These are phyloP conservation scores for Daktulosphaira vitifoliae DNA, from an alignment of 1,140 invertebrate genomes.

Conservation along the genomic window DNA sequence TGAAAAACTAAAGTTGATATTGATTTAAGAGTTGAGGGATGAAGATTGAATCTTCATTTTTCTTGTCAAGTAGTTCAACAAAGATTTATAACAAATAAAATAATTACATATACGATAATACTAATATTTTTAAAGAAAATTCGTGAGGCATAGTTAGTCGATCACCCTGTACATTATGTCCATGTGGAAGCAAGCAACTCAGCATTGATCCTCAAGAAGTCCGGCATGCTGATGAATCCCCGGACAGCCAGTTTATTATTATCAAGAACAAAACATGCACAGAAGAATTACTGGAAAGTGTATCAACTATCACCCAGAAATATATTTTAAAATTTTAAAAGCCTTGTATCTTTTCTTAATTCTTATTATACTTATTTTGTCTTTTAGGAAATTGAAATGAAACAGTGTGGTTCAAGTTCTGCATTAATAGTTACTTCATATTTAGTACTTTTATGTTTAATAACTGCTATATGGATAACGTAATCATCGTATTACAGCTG, in stretches of 20 bases:
- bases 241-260: conserved; percentile 47
- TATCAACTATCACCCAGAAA: conserved; percentile 80
- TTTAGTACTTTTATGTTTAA: not conserved
- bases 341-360: too few species aligned
- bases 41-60: too few species aligned
- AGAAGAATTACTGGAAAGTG: conserved; percentile 65
- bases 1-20: too few species aligned
- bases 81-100: too few species aligned
- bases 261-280: conserved; percentile 50
- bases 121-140: too few species aligned
- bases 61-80: too few species aligned
- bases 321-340: too few species aligned
- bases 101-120: too few species aligned
- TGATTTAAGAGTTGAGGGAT: too few species aligned
- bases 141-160: too few species aligned
- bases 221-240: conserved; percentile 42
- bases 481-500: conserved; percentile 27
- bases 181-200: conserved; percentile 73
- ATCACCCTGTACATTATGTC: conserved; percentile 80
- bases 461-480: conserved; percentile 25
- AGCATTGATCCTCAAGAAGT: conserved; percentile 71
- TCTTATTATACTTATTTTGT: too few species aligned
- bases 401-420: conserved; percentile 53
- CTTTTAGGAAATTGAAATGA: conserved; percentile 62
- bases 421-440: conserved; percentile 36